Evolutionary conservation across 2,888 invertebrate species (phyloP).

Genomic region (Hirtodrosophila histrioides): DNA sequence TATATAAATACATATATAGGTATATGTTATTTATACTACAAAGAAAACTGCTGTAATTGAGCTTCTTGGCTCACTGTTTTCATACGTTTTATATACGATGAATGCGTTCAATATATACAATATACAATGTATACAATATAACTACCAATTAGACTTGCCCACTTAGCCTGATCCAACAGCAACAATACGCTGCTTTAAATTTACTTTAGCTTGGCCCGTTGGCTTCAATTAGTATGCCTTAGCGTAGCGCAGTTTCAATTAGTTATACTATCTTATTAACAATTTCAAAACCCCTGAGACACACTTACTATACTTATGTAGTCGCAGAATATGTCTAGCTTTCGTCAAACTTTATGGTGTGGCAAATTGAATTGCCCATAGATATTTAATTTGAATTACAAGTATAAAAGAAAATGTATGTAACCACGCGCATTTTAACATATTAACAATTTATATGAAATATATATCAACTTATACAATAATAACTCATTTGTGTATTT

Average conservation of each 20-base stretch:
- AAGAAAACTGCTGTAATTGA: slow-evolving; percentile 26
- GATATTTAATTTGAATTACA: slow-evolving; percentile 45
- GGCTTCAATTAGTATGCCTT: slow-evolving; percentile 43
- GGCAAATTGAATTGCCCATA: slow-evolving; percentile 12
- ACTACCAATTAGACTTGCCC: slow-evolving; percentile 12
- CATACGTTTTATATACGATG: slow-evolving; percentile 36
- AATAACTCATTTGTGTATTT: too few species aligned
- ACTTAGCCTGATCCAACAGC: slow-evolving; percentile 16
- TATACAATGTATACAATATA: slow-evolving; percentile 26
- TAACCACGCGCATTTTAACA: slow-evolving; percentile 35
- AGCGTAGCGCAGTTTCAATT: slow-evolving; percentile 42
- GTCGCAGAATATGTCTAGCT: slow-evolving; percentile 3
- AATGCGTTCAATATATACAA: slow-evolving; percentile 14
- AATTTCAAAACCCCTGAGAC: slow-evolving; percentile 33
- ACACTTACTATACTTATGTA: slow-evolving; percentile 29
- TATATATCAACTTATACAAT: slow-evolving; percentile 4
- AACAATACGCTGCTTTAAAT: slow-evolving; percentile 43
- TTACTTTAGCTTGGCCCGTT: slow-evolving; percentile 63
- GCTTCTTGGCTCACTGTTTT: slow-evolving; percentile 32
- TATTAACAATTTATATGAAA: slow-evolving; percentile 39
- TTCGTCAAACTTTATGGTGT: slow-evolving; percentile 7
- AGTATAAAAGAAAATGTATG: slow-evolving; percentile 36
- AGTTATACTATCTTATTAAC: slow-evolving; percentile 13
- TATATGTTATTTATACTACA: slow-evolving; percentile 3
- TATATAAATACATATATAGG: slow-evolving; percentile 6